A percentile compares a stretch with the other conserved stretches of the same genome.
phyloP scores from a whole-genome alignment of 2,888 invertebrate species.

The Neoaliturus tenellus region DNA sequence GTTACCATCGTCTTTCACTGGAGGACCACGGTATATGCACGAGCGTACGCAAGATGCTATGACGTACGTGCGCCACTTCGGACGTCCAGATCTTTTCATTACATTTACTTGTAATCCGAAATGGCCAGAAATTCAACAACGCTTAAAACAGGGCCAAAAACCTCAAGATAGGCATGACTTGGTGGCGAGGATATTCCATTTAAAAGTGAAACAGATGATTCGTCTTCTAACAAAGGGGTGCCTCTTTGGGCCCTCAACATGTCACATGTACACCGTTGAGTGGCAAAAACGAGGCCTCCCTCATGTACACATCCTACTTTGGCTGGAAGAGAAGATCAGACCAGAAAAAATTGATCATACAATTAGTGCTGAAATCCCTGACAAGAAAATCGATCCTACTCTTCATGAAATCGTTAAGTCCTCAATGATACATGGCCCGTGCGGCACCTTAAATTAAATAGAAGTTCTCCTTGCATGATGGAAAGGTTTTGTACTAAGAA shows the following conservation, averaged over 20 bases:
- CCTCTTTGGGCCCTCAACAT: slow-evolving; percentile 59
- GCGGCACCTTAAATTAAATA: slow-evolving; percentile 69
- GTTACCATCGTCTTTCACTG: not conserved
- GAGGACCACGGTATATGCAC: not conserved
- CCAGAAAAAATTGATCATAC: slow-evolving; percentile 69
- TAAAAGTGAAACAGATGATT: slow-evolving; percentile 53
- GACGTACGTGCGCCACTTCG: not conserved
- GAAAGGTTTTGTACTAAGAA: slow-evolving; percentile 64
- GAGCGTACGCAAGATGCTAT: not conserved
- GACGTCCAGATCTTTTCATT: slow-evolving; percentile 59
- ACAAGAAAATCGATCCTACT: slow-evolving; percentile 63
- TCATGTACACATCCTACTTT: slow-evolving; percentile 69
- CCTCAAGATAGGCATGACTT: slow-evolving; percentile 61
- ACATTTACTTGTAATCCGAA: slow-evolving; percentile 67
- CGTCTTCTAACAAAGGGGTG: slow-evolving; percentile 44
- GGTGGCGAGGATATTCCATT: slow-evolving; percentile 60
- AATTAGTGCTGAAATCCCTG: slow-evolving; percentile 69
- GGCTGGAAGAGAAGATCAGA: slow-evolving; percentile 68
- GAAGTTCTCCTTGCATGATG: slow-evolving; percentile 71
- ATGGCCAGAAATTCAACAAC: slow-evolving; percentile 65
- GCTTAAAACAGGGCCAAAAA: slow-evolving; percentile 56
- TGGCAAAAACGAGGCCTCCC: slow-evolving; percentile 68
- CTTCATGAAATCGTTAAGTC: slow-evolving; percentile 65
- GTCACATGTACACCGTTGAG: slow-evolving; percentile 66
- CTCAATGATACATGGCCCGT: slow-evolving; percentile 71